Conservation (phyloP, 1,140 invertebrate genomes). For the Macrobrachium nipponense region DNA sequence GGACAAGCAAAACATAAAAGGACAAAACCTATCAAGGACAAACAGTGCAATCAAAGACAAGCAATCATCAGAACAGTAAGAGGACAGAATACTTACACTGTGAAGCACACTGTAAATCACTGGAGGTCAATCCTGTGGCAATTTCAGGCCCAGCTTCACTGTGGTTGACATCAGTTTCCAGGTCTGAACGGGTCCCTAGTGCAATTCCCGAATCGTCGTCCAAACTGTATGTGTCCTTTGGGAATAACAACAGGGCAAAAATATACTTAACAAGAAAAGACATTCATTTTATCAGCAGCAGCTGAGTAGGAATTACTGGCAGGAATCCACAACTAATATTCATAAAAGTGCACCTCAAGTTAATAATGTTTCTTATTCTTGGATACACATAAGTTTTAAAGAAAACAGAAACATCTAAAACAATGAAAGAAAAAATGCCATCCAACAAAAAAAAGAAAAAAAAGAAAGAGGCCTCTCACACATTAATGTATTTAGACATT, state of each 20-base stretch:
- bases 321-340: no score
- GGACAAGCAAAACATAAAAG: conserved; percentile 4
- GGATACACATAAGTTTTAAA: no score
- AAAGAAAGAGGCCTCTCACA: no score
- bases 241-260: neutral
- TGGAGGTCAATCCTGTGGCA: conserved; percentile 64
- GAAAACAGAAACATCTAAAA: no score
- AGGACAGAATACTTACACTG: conserved; percentile 49
- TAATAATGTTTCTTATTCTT: no score
- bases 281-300: no score
- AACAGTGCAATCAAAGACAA: conserved; percentile 11
- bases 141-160: conserved; percentile 68
- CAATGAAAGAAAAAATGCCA: no score
- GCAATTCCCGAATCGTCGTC: conserved; percentile 54
- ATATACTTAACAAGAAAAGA: neutral
- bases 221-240: conserved; percentile 39
- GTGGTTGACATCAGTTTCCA: conserved; percentile 64
- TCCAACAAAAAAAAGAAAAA: no score
- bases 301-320: no score
- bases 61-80: neutral
- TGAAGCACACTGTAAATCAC: conserved; percentile 59
- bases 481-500: no score
- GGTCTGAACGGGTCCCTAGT: conserved; percentile 31
- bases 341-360: no score
- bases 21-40: conserved; percentile 6